Evolutionary conservation across 2,888 invertebrate species (phyloP), one percentile per base, ranked within the genome.

Genomic region (Ormyrus rosae): DNA sequence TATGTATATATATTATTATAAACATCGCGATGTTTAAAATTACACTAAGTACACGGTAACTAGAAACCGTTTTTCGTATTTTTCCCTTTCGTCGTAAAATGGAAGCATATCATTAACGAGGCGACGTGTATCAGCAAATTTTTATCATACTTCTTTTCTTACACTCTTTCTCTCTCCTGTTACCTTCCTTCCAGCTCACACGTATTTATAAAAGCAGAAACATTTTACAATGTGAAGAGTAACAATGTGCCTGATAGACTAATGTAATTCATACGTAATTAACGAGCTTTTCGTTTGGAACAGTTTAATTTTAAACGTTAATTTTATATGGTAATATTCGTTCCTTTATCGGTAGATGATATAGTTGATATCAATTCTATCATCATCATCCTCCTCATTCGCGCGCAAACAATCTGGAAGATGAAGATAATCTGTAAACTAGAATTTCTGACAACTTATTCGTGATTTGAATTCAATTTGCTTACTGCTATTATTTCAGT

Each of bases 41-140:
- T 75, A 65, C 53, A 34, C 45, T 74, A 74, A 79, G 8, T 70
- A 80, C 2, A 75, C 75, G 74, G 65, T 75, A 80, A 75, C 70
- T 75, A n/a, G 4, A 70, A 78, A 75, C 53, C 65, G 60, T 58
- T 71, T 56, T 55, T 10, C 13, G 7, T 5, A 10, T 13, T 51
- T 19, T 45, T 71, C 48, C 13, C 11, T 50, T 65, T 50, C 2
- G 60, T 61, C 45, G 8, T 19, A 19, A 19, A 19, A 19, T 60
- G 56, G 65, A 78, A 78, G 63, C 65, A 78, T 68, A 58, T 46
- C 1, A 53, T 68, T 50, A 72, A n/a, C 19, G 50, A 48, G 19
- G 19, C 60, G 9, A 63, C 46, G n/a, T 45, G 7, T 10, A 9
- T 6, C 34, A 60, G 8, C 11, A 45, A 7, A 46, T 51, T 48